These are phyloP conservation scores for Chaetura pelagica DNA, from an alignment of 2,113 vertebrate species.

Conservation along the genomic window DNA sequence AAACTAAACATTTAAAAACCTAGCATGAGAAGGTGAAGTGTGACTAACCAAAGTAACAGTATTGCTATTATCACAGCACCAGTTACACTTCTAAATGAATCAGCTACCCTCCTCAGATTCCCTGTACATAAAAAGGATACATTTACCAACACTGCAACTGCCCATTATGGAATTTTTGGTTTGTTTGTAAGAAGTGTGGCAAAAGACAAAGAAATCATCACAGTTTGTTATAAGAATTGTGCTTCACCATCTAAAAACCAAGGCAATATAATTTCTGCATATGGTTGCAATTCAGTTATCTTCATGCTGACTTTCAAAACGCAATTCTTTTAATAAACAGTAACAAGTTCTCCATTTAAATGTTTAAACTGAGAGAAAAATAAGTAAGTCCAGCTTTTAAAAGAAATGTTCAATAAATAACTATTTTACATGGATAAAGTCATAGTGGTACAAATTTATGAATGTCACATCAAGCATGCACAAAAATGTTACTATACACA, in stretches of 20 bases:
- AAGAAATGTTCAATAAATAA: conserved; percentile 84
- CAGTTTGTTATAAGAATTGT: conserved; percentile 85
- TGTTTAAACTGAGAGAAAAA: conserved; percentile 71
- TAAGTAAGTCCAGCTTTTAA: conserved; percentile 75
- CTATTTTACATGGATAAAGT: conserved; percentile 89
- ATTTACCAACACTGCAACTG: conserved; percentile 71
- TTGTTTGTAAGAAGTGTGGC: conserved; percentile 65
- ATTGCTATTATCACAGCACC: conserved; percentile 85
- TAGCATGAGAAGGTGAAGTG: conserved; percentile 62
- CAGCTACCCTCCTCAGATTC: conserved; percentile 61
- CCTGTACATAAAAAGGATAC: conserved; percentile 69
- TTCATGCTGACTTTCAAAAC: conserved; percentile 53
- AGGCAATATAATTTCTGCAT: conserved; percentile 63
- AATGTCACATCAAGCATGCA: conserved; percentile 87
- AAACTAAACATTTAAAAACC: conserved; percentile 67
- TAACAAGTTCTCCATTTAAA: conserved; percentile 80
- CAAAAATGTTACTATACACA: conserved; percentile 85
- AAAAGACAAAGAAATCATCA: conserved; percentile 79
- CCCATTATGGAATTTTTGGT: conserved; percentile 79
- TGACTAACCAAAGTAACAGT: conserved; percentile 71
- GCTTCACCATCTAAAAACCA: conserved; percentile 65
- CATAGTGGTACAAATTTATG: conserved; percentile 87
- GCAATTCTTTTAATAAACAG: conserved; percentile 84
- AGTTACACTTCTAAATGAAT: conserved; percentile 76
- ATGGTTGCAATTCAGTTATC: conserved; percentile 30